phyloP scores from a whole-genome alignment of 1,140 invertebrate genomes.

The Drosophila teissieri region DNA sequence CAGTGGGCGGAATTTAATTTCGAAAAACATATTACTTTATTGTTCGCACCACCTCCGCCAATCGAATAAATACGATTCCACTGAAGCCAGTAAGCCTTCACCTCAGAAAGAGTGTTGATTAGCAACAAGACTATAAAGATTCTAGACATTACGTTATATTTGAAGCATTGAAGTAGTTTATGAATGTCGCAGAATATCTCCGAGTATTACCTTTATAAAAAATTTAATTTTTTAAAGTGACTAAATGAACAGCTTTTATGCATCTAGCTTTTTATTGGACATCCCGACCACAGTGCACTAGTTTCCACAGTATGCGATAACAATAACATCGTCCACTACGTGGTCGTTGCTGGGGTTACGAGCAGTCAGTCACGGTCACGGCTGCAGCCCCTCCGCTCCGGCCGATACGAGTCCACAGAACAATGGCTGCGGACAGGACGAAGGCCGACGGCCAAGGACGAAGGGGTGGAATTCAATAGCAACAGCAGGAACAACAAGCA shows the following conservation, averaged over 20 bases:
- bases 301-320: conserved; percentile 24
- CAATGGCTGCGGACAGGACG: conserved; percentile 36
- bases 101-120: not conserved
- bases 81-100: not conserved
- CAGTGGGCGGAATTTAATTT: conserved; percentile 17
- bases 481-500: conserved; percentile 39
- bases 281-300: conserved; percentile 21
- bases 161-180: too few relatives aligned
- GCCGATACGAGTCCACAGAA: conserved; percentile 16
- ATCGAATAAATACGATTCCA: not conserved
- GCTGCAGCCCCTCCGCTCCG: conserved; percentile 31
- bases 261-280: not conserved
- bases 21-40: conserved; percentile 1
- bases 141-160: too few relatives aligned
- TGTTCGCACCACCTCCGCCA: not conserved
- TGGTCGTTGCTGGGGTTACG: conserved; percentile 55
- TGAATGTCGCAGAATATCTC: too few relatives aligned
- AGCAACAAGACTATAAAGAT: not conserved
- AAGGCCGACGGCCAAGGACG: conserved; percentile 37
- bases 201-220: not conserved
- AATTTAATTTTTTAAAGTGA: not conserved
- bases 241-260: not conserved
- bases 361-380: conserved; percentile 70
- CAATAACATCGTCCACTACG: conserved; percentile 43
- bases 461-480: conserved; percentile 65